phyloP scores from a whole-genome alignment of 2,797 vertebrate species.

The Peromyscus eremicus region DNA sequence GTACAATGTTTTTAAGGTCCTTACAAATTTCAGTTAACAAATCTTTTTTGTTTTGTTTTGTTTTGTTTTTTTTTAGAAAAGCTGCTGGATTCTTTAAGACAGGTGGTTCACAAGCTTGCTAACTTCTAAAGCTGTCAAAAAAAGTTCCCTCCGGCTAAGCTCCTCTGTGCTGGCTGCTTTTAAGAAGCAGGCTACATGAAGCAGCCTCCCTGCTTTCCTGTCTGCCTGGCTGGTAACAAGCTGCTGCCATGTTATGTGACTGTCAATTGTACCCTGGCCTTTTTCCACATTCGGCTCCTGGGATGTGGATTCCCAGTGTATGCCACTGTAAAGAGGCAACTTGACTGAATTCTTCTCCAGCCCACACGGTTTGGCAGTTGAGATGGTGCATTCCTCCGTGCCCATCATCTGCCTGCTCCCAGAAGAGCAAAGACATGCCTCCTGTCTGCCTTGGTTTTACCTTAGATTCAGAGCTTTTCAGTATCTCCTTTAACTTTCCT shows the following conservation, averaged over 20 bases:
- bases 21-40: not conserved
- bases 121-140: not conserved
- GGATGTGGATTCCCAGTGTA: not conserved
- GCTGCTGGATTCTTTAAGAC: not conserved
- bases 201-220: not conserved
- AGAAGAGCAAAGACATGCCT: not conserved
- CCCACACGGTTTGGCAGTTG: not conserved
- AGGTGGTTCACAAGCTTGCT: not conserved
- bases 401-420: not conserved
- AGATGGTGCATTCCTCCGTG: not conserved
- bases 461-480: not conserved
- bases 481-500: not conserved
- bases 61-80: not conserved
- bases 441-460: not conserved
- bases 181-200: not conserved
- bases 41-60: not conserved
- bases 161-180: not conserved
- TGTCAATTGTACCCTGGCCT: accelerated
- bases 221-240: not conserved
- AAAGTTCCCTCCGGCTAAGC: not conserved
- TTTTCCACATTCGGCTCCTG: too few species aligned
- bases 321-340: too few species aligned
- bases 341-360: not conserved
- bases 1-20: not conserved
- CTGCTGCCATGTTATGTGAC: too few species aligned